Evolutionary conservation across 2,113 vertebrate species (phyloP), one percentile per base, ranked within the genome.

Genomic region (Channa maculata): DNA sequence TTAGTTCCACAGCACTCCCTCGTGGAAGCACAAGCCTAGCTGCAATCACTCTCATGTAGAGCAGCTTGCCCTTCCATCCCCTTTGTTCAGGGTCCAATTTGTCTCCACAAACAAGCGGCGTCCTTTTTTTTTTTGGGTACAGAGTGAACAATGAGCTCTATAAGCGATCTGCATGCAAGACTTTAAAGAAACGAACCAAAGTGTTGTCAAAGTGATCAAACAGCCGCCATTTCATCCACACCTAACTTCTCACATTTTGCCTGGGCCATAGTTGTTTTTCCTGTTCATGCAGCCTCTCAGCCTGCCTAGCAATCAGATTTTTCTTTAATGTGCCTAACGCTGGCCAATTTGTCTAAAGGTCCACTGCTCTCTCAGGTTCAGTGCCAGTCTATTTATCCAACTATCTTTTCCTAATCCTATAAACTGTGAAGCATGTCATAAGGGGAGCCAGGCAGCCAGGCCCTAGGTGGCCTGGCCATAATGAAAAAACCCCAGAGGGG

Each of bases 391-490:
- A 89, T 91, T 92, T 91, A 90, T 88, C 80, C 86, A 88, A 85
- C 88, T 82, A 79, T 91, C 86, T 91, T 83, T 88, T 80, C 78
- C 81, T 92, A 91, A 92, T 92, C 89, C 87, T 86, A 83, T 88
- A 91, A 90, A 91, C 86, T 90, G 78, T 87, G 84, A 89, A 85
- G 79, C 87, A 83, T 87, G 81, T 86, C 86, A 85, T 80, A 71
- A 75, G 73, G 72, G 38, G 82, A 75, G 63, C 78, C 86, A 80
- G 75, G 80, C 86, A 80, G 67, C 80, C 52, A 83, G 86, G 85
- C 89, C 88, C 86, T 85, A 86, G 88, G 90, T 83, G 89, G 89
- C 76, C 80, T 52, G 82, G 70, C 78, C 76, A 82, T 91, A 93
- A 93, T 93, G 86, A 92, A 90, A 89, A 87, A 86, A 85, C 49